Evolutionary conservation across 35 echinoderm and acorn worm genomes (phyloP), one percentile per base, ranked within the genome.

Genomic region (Stichopus chloronotus): DNA sequence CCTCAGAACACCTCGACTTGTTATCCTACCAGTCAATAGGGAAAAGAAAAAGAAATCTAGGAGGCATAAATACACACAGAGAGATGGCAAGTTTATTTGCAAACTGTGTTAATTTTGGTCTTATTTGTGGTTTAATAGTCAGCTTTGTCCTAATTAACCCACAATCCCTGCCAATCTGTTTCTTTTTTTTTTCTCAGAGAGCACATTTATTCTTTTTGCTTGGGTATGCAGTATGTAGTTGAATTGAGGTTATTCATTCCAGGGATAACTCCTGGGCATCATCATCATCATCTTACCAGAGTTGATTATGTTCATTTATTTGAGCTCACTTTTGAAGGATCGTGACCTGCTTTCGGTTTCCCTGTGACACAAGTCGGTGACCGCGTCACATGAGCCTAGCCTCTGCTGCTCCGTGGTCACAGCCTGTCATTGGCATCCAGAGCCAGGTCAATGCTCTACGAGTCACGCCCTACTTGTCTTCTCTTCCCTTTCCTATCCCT

Each of bases 381-480:
- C 82, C 82, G 82, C 82, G 82, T 57, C 24, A 21, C 55, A 58
- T 53, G 7, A 85, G 82, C 19, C 19, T 58, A 85, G 57, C 56
- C 82, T 58, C 58, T 74, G 30, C 82, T 58, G 58, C 7, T 85
- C 82, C 17, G 8, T 85, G 82, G 82, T 85, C 82, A 85, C 24
- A 58, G 13, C 5, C 57, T 56, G 57, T 85, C 57, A 58, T 85
- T 85, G 55, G 13, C 82, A 85, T 58, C 57, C 9, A 7, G 5
- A 85, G 55, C 24, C 82, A 85, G 82, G 82, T 85, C 82, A 85
- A 85, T 83, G 80, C 80, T 83, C 52, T 57, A 13, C 17, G 80
- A 83, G 80, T 83, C 80, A 83, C 80, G 80, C 80, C 80, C 80
- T 83, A 83, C 80, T 83, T 83, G 80, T 20, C 19, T 74, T 74